Evolutionary conservation across 2,888 invertebrate species (phyloP), one percentile per base, ranked within the genome.

Genomic region (Napeogenes sylphis): DNA sequence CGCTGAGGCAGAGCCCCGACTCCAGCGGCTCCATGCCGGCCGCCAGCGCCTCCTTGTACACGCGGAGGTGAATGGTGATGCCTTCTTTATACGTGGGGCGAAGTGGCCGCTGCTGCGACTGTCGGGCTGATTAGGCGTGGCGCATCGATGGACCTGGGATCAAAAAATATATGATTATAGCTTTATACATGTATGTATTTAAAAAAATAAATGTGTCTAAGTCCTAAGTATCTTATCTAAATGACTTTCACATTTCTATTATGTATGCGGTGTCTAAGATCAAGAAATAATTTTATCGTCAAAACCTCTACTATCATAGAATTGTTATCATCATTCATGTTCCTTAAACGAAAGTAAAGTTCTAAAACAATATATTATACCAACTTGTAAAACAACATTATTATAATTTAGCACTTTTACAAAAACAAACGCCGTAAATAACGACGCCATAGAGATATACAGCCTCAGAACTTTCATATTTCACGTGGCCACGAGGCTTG

Each of bases 1-100:
- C 95, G 77, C 95, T 95, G 59, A 95, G 92, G 76, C 95, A 95
- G 74, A 95, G 91, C 73, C 94, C 93, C 76, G 92, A 92, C 87
- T 94, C 91, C 74, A 94, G 90, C 79, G 93, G 92, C 91, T 94
- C 94, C 92, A 94, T 92, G 66, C 93, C 92, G 78, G 93, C 93
- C 93, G 93, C 93, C 77, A 90, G 90, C 83, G 89, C 89, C 84
- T 92, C 91, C 76, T 92, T 91, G 80, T 91, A 91, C 88, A 91
- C 91, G 78, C 91, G 82, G 84, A 91, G 89, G 70, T 91, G 91
- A 91, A 91, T 91, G 87, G 69, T 91, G 90, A 80, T 68, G 90
- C 79, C 79, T 83, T 77, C 61, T 35, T 59, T 64, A 70, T 64
- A 75, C 75, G 61, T 47, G 53, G 69, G 71, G 67, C 70, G 72